Evolutionary conservation across 2,797 vertebrate genomes (phyloP).

Genomic region (Galagoides demidoff): DNA sequence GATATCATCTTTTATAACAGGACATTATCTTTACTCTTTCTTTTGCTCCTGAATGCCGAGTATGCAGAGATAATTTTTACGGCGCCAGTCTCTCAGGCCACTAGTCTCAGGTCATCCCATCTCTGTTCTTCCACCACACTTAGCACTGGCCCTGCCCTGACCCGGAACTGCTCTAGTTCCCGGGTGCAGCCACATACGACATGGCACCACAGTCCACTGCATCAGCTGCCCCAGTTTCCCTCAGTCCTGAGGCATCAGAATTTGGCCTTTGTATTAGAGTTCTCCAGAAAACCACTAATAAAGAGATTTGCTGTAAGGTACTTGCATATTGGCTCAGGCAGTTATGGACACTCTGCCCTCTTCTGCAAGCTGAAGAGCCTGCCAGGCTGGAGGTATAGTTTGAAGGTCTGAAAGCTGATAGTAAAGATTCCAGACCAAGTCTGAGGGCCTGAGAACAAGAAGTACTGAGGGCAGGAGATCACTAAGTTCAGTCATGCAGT

Average conservation of each 20-base stretch:
- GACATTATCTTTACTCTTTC: background rate
- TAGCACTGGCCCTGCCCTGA: fast-evolving
- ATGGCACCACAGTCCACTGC: fast-evolving
- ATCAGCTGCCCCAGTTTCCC: background rate
- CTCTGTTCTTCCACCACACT: background rate
- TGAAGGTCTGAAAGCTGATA: background rate
- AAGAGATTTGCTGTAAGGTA: background rate
- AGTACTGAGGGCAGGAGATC: background rate
- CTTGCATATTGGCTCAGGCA: background rate
- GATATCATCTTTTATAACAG: background rate
- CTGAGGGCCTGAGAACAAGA: background rate
- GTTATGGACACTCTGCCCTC: background rate
- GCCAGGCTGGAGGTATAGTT: background rate
- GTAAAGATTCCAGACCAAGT: background rate
- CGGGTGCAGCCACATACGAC: fast-evolving
- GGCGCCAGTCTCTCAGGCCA: background rate
- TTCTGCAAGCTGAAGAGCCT: background rate
- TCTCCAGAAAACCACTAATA: background rate
- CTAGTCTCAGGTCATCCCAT: background rate
- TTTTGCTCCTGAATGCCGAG: background rate
- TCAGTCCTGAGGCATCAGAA: background rate
- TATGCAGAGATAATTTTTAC: background rate
- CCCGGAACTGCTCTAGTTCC: fast-evolving
- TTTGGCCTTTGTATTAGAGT: background rate
- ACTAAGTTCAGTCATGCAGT: no score